A percentile compares a stretch with the other conserved stretches of the same genome.
phyloP scores from a whole-genome alignment of 2,113 vertebrate genomes.

The Sapajus apella region DNA sequence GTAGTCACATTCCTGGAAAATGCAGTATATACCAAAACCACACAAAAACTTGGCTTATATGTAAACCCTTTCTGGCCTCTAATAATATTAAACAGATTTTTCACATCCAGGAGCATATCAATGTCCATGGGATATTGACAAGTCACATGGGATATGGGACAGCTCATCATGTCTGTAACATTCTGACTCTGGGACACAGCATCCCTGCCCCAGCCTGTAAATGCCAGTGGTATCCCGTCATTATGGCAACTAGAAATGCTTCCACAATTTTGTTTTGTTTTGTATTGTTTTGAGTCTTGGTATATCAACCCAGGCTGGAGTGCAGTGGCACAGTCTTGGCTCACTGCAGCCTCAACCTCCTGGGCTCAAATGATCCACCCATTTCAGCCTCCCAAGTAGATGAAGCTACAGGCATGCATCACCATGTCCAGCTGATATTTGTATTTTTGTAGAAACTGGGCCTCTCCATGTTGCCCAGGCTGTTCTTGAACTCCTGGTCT shows the following conservation, averaged over 20 bases:
- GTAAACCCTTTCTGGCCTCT: conserved; percentile 25
- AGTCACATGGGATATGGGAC: not conserved
- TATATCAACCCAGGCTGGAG: too few species aligned
- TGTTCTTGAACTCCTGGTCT: too few species aligned
- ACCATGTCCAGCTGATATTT: too few species aligned
- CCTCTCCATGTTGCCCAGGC: too few species aligned
- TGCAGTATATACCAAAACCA: conserved; percentile 46
- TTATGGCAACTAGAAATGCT: not conserved
- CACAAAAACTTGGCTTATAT: not conserved
- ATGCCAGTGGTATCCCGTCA: not conserved
- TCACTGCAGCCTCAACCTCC: too few species aligned
- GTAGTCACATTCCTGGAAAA: conserved; percentile 33
- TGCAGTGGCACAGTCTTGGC: too few species aligned
- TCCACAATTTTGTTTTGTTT: too few species aligned
- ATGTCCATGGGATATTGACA: not conserved
- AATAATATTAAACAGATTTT: conserved; percentile 26
- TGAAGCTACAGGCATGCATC: too few species aligned
- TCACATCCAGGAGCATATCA: not conserved
- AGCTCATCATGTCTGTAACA: not conserved
- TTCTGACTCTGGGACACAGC: not conserved
- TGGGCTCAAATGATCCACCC: too few species aligned
- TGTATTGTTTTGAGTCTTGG: too few species aligned
- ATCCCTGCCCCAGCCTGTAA: not conserved
- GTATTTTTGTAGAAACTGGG: too few species aligned
- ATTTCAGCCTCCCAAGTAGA: too few species aligned